A percentile compares a stretch with the other conserved stretches of the same genome.
Evolutionary conservation across 2,888 invertebrate species (phyloP).

Genomic region (Aphidoletes aphidimyza): DNA sequence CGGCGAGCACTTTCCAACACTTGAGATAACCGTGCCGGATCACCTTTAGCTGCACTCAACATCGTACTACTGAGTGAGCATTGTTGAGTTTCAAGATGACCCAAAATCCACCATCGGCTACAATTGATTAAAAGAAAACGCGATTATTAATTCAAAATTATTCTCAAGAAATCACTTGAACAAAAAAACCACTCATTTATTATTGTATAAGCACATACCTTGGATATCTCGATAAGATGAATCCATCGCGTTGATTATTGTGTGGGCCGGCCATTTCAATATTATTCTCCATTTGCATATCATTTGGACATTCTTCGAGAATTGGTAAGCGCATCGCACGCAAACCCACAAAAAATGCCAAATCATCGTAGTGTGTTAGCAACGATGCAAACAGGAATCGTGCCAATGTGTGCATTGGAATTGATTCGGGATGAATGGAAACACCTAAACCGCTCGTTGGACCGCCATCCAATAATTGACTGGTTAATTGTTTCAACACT

Average conservation of each 20-base stretch:
- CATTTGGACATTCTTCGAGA: constrained; percentile 72
- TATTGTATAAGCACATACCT: constrained; percentile 48
- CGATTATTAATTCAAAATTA: background rate
- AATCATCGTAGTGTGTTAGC: constrained; percentile 78
- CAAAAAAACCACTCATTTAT: background rate
- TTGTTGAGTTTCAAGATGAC: constrained; percentile 84
- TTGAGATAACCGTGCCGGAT: constrained; percentile 75
- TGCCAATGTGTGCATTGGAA: constrained; percentile 87
- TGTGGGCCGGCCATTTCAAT: constrained; percentile 66
- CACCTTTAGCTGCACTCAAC: constrained; percentile 78
- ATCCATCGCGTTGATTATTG: constrained; percentile 69
- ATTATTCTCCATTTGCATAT: constrained; percentile 64
- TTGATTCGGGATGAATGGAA: constrained; percentile 80
- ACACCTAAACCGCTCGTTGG: constrained; percentile 79
- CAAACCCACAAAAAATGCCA: constrained; percentile 82
- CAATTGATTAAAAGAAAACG: background rate
- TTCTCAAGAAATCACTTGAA: background rate
- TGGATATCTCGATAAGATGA: constrained; percentile 72
- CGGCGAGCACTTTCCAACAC: constrained; percentile 82
- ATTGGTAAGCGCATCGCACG: constrained; percentile 82
- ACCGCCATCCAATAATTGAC: constrained; percentile 79
- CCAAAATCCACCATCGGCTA: constrained; percentile 79
- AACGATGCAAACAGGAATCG: constrained; percentile 81
- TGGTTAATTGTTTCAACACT: constrained; percentile 76
- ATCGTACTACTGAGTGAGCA: constrained; percentile 82